A percentile compares a stretch with the other conserved stretches of the same genome.
These are phyloP conservation scores for Panagrolaimus sp. DNA, from an alignment of 1,140 invertebrate genomes.

Conservation along the genomic window DNA sequence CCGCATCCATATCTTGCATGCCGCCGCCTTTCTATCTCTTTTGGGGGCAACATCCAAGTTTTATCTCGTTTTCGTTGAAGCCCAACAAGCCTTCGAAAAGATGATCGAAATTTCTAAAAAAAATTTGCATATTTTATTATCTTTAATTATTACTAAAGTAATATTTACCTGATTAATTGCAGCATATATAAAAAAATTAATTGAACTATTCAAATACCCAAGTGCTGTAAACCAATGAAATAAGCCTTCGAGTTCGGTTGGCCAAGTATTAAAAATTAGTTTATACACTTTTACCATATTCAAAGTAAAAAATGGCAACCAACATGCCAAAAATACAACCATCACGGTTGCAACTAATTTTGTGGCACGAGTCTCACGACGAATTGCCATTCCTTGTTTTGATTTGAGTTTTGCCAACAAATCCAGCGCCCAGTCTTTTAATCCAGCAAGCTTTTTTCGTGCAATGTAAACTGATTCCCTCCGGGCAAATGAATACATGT, in stretches of 20 bases:
- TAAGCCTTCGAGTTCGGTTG: conserved; percentile 40
- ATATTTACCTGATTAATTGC: conserved; percentile 56
- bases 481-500: conserved; percentile 55
- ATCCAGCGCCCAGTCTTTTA: conserved; percentile 59
- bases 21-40: conserved; percentile 22
- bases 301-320: conserved; percentile 58
- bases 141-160: neutral
- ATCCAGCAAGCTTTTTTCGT: conserved; percentile 55
- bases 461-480: conserved; percentile 58
- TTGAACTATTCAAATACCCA: conserved; percentile 56
- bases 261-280: conserved; percentile 44
- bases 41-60: conserved; percentile 56
- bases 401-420: conserved; percentile 59
- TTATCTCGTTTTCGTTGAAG: conserved; percentile 39
- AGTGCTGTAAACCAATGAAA: conserved; percentile 60
- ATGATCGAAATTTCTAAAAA: conserved; percentile 56
- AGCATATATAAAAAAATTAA: conserved; percentile 59
- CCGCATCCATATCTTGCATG: conserved; percentile 27
- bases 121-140: neutral
- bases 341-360: conserved; percentile 59
- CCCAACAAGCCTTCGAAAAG: conserved; percentile 53
- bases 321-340: conserved; percentile 59
- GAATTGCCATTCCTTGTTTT: conserved; percentile 59
- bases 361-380: conserved; percentile 55
- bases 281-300: conserved; percentile 59